A percentile compares a stretch with the other conserved stretches of the same genome.
Conservation (phyloP, 2,888 invertebrate species). For the Leptopilina syphax region DNA sequence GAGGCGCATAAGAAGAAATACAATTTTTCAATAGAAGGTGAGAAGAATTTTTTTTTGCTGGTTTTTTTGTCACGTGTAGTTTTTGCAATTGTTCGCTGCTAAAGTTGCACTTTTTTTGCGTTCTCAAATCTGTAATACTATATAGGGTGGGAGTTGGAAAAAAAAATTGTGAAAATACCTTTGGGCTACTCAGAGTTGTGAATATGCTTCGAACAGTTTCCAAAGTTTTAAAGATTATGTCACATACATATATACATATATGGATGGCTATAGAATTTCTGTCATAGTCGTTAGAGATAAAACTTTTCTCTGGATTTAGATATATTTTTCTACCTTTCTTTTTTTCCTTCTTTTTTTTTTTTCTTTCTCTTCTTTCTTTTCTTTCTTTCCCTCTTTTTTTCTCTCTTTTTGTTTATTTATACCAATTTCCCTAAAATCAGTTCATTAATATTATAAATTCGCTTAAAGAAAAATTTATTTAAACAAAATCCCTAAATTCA, state of each 20-base stretch:
- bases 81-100: constrained; percentile 5
- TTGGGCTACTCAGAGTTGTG: constrained; percentile 20
- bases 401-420: no score
- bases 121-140: constrained; percentile 3
- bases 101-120: constrained; percentile 10
- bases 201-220: constrained; percentile 14
- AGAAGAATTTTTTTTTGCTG: constrained; percentile 7
- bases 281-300: not conserved
- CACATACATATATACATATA: not conserved
- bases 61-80: not conserved
- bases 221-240: constrained; percentile 18
- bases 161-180: constrained; percentile 31
- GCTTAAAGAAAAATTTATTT: no score
- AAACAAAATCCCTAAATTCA: no score
- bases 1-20: constrained; percentile 23
- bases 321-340: not conserved
- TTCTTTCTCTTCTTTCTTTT: not conserved
- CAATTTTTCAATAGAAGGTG: not conserved
- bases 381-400: no score
- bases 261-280: not conserved
- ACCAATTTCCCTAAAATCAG: no score
- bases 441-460: no score
- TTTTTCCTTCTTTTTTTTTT: not conserved
- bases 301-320: not conserved
- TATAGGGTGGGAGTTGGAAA: not conserved